Evolutionary conservation across 2,113 vertebrate species (phyloP).

Genomic region (Indicator indicator): DNA sequence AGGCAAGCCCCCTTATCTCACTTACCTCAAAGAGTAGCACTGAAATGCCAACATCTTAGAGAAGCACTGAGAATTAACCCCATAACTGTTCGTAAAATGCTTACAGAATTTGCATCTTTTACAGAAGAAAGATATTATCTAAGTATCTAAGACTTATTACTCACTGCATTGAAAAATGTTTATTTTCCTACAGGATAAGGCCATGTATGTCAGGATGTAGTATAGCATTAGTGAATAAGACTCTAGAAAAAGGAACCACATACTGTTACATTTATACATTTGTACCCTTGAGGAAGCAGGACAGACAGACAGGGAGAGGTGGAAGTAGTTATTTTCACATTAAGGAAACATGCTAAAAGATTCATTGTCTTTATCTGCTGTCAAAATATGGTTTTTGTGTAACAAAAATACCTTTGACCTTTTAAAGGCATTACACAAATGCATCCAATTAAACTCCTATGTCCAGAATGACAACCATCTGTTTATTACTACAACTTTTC

Average conservation of each 20-base stretch:
- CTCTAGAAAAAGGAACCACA: slow-evolving; percentile 23
- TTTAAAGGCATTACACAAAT: slow-evolving; percentile 1
- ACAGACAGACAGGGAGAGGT: slow-evolving; percentile 50
- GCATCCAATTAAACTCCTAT: neutral
- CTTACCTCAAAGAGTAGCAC: neutral
- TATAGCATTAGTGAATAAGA: neutral
- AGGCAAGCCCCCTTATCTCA: neutral
- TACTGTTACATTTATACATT: neutral
- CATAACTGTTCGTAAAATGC: neutral
- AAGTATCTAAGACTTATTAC: neutral
- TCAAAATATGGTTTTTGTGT: neutral
- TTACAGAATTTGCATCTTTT: neutral
- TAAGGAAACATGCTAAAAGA: slow-evolving; percentile 2
- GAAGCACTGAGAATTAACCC: neutral
- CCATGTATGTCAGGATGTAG: neutral
- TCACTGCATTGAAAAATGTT: slow-evolving; percentile 13
- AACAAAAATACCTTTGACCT: slow-evolving; percentile 21
- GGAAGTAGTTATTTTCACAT: slow-evolving; percentile 39
- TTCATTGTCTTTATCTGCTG: slow-evolving; percentile 14
- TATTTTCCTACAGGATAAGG: slow-evolving; percentile 46
- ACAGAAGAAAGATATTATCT: neutral
- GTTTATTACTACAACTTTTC: neutral
- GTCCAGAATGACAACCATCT: neutral
- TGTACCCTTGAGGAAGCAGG: slow-evolving; percentile 55
- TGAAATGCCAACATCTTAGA: neutral